Conservation (phyloP, 2,113 vertebrate species). For the Hippocampus zosterae region DNA sequence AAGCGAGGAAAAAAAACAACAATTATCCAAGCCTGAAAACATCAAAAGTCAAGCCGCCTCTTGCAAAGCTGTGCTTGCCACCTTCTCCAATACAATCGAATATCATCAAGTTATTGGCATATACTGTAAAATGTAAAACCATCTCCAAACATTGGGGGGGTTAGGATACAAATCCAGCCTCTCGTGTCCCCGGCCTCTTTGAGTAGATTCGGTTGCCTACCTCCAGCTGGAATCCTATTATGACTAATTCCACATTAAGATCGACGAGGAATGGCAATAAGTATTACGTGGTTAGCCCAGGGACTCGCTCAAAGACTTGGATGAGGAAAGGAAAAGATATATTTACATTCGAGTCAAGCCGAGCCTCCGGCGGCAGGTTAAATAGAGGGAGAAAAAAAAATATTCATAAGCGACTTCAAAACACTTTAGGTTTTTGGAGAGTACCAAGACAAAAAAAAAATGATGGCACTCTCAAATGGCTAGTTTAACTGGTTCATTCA, state of each 20-base stretch:
- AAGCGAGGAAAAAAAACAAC: too few relatives aligned
- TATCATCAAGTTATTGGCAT: not conserved
- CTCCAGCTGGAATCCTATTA: slow-evolving; percentile 39
- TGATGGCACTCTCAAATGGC: not conserved
- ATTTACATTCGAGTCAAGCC: slow-evolving; percentile 42
- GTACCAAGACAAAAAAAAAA: slow-evolving; percentile 1
- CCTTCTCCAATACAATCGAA: not conserved
- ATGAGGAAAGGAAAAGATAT: slow-evolving; percentile 27
- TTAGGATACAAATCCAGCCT: slow-evolving; percentile 5
- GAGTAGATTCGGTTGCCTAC: slow-evolving; percentile 11
- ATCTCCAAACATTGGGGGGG: not conserved
- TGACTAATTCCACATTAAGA: slow-evolving; percentile 47
- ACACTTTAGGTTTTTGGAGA: slow-evolving; percentile 11
- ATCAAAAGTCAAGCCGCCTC: not conserved
- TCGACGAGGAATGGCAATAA: slow-evolving; percentile 22
- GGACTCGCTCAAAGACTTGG: slow-evolving; percentile 41
- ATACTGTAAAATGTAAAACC: not conserved
- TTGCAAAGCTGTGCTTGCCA: not conserved
- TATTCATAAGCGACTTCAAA: slow-evolving; percentile 24
- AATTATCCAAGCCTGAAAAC: not conserved
- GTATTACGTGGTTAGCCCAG: slow-evolving; percentile 41
- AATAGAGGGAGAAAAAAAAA: slow-evolving; percentile 2
- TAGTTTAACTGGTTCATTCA: not conserved
- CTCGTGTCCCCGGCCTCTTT: not conserved
- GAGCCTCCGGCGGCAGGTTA: slow-evolving; percentile 8